Evolutionary conservation across 2,797 vertebrate genomes (phyloP), one percentile per base, ranked within the genome.

Genomic region (Mycteria americana): DNA sequence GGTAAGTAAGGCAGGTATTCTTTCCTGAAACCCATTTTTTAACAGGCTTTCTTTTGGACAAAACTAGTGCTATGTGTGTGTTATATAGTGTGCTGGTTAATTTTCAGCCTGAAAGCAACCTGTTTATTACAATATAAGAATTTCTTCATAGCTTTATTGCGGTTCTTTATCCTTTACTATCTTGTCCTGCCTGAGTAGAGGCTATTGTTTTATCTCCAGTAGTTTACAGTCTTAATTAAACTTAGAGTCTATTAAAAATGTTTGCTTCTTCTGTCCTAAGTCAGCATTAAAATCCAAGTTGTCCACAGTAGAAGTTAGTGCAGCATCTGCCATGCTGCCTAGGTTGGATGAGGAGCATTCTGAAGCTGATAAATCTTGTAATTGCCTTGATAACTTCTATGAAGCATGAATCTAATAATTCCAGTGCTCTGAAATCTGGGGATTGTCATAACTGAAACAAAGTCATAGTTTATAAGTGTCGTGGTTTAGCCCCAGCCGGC

Each of bases 321-420:
- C 33, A 78, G 59, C 22, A 17, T 48, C n/a, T 88, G 39, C 70
- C 6, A 1, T 30, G 53, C 35, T 78, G 46, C 69, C 19, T 56
- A 8, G 39, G 35, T 27, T 60, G 53, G 22, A 59, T 48, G 23
- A 60, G n/a, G 59, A 80, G 14, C 33, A 7, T 87, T 87, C 57
- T 72, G 70, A 76, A 89, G 68, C 63, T 83, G 75, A 91, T 83
- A 83, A 80, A 83, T 83, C 90, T 93, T 92, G 72, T 74, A 81
- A 33, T 13, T 46, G 33, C 18, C 73, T 91, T 77, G 73, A 64
- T 97, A 94, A 63, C 83, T 96, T 96, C 92, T 93, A 35, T 68
- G 57, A 88, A 96, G 80, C 67, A 81, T 82, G 72, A 94, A 91
- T 97, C 73, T 92, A 79, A 63, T 95, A 95, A 88, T 67, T 92